Conservation (phyloP, 2,113 vertebrate genomes). For the Abramis brama region DNA sequence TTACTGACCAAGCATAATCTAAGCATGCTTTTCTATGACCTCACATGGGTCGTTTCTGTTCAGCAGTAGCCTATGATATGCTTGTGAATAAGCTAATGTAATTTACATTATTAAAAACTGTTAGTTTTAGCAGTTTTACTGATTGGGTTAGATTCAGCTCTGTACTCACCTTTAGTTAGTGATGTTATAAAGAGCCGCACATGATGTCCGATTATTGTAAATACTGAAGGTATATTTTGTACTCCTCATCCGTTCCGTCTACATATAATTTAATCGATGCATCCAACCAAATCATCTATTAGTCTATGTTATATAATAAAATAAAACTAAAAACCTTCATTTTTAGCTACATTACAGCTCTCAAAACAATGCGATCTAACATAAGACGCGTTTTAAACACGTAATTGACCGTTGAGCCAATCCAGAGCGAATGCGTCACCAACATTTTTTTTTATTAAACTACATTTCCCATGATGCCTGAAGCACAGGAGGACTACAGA, state of each 20-base stretch:
- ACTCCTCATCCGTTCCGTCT: not conserved
- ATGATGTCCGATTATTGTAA: not conserved
- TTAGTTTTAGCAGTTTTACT: not conserved
- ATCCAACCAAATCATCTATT: not conserved
- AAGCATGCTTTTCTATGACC: not conserved
- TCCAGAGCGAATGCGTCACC: not conserved
- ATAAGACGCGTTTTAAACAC: not conserved
- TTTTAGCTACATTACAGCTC: not conserved
- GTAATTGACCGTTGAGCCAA: not conserved
- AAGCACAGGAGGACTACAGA: slow-evolving; percentile 49
- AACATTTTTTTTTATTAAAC: slow-evolving; percentile 6
- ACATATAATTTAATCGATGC: not conserved
- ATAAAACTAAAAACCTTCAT: not conserved
- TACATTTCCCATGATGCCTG: slow-evolving; percentile 67
- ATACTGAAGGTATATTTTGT: not conserved
- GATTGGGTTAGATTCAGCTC: not conserved
- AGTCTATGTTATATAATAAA: not conserved
- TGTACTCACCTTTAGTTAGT: slow-evolving; percentile 4
- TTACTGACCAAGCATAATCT: not conserved
- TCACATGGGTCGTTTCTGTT: not conserved
- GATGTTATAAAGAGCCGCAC: not conserved
- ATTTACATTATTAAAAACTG: not conserved
- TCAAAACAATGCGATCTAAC: not conserved
- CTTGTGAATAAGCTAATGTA: not conserved
- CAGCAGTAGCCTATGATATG: not conserved